Percentiles rank a stretch among this genome's conserved stretches.
phyloP scores from a whole-genome alignment of 2,797 vertebrate genomes.

The Thaleichthys pacificus region DNA sequence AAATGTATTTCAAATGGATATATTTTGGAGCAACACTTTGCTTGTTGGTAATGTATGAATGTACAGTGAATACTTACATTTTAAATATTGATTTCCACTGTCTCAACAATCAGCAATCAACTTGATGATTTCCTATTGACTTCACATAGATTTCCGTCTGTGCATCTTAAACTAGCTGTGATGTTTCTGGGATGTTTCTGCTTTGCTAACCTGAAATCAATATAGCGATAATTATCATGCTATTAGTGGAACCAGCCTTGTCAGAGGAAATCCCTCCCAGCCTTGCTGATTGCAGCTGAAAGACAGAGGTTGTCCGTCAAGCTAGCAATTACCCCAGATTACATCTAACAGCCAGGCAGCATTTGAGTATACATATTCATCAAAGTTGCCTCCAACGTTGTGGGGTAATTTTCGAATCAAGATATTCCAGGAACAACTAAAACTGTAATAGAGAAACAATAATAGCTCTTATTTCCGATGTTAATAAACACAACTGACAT shows the following conservation, averaged over 20 bases:
- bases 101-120: neutral
- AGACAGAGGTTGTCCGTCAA: too few relatives aligned
- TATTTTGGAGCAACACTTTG: neutral
- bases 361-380: too few relatives aligned
- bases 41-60: neutral
- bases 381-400: too few relatives aligned
- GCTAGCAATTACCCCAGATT: too few relatives aligned
- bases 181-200: conserved; percentile 31
- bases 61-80: neutral
- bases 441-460: too few relatives aligned
- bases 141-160: neutral
- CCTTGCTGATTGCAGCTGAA: too few relatives aligned
- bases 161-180: conserved; percentile 18
- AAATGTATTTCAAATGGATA: neutral
- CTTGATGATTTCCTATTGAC: neutral
- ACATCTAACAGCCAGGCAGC: too few relatives aligned
- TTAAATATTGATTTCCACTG: neutral
- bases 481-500: too few relatives aligned
- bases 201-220: conserved; percentile 41
- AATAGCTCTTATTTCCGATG: too few relatives aligned
- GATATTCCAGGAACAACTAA: neutral
- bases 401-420: neutral
- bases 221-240: conserved; percentile 35
- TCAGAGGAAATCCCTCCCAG: conserved; percentile 1
- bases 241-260: neutral